A percentile compares a stretch with the other conserved stretches of the same genome.
These are phyloP conservation scores for Sphecodes monilicornis DNA, from an alignment of 2,888 invertebrate genomes.

Conservation along the genomic window DNA sequence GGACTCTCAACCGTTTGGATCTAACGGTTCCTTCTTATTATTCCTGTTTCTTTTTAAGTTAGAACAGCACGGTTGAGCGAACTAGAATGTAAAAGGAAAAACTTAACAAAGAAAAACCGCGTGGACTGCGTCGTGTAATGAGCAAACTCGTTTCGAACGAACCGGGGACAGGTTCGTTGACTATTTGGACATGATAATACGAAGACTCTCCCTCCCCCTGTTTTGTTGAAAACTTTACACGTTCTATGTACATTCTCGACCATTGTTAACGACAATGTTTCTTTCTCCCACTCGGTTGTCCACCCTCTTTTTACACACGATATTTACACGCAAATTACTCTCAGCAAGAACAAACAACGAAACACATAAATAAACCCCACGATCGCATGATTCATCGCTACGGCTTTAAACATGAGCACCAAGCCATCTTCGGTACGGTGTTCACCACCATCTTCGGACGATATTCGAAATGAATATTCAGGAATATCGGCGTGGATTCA, in stretches of 20 bases:
- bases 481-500: neutral
- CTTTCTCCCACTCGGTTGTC: conserved; percentile 14
- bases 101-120: conserved; percentile 50
- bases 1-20: conserved; percentile 53
- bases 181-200: conserved; percentile 54
- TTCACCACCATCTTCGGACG: neutral
- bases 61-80: conserved; percentile 49
- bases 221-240: conserved; percentile 29
- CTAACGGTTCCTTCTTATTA: conserved; percentile 56
- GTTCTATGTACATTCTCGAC: conserved; percentile 59
- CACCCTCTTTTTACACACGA: conserved; percentile 54
- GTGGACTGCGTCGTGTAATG: conserved; percentile 56
- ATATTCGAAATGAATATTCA: neutral
- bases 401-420: conserved; percentile 38
- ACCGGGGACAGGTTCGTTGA: conserved; percentile 36
- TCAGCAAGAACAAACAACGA: neutral
- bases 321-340: conserved; percentile 62
- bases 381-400: conserved; percentile 11
- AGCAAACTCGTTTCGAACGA: conserved; percentile 65
- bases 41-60: conserved; percentile 40
- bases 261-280: conserved; percentile 25
- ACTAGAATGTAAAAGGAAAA: conserved; percentile 38
- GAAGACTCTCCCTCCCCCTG: conserved; percentile 37
- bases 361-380: conserved; percentile 25
- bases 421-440: conserved; percentile 18